Evolutionary conservation across 2,888 invertebrate genomes (phyloP), one percentile per base, ranked within the genome.

Genomic region (Rotaria magnacalcarata): DNA sequence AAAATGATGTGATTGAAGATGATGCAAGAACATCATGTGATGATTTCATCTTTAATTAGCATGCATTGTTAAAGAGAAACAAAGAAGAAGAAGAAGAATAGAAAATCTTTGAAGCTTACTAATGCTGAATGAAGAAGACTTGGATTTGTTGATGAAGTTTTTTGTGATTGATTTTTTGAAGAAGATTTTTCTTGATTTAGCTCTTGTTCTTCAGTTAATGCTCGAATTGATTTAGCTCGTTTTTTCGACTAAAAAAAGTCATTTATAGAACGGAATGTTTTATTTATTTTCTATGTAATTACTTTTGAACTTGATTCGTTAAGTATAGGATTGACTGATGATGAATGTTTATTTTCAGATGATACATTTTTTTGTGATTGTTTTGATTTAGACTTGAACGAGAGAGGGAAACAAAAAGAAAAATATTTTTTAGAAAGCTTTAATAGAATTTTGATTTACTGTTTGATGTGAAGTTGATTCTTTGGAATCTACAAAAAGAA

Each of bases 121-220:
- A 80, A 47, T 21, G 80, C 47, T n/a, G 80, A 80, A 43, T 80
- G 80, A 47, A 80, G 80, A 47, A 80, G 47, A 80, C 80, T 80
- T n/a, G 47, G n/a, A 80, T 80, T 47, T 14, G 41, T 43, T 75
- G 75, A 43, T 43, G 2, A 8, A 11, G 43, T 24, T 43, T 67
- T 67, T 34, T 14, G 27, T 67, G 34, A 16, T 67, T 27, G 43
- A 75, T 75, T 43, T 24, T 75, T 75, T 4, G 75, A 43, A 7
- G 75, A 75, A 10, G 14, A 43, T 75, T 43, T 41, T 19, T 75
- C 47, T 10, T 47, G 41, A 47, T 80, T 47, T 10, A 80, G 19
- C 34, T 80, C 80, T 10, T 80, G 80, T 80, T 80, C 80, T 80
- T 80, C 80, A 43, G 80, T 47, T 47, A 80, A n/a, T 24, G 43